Evolutionary conservation across 2,888 invertebrate species (phyloP), one percentile per base, ranked within the genome.

Genomic region (Microctonus aethiopoides): DNA sequence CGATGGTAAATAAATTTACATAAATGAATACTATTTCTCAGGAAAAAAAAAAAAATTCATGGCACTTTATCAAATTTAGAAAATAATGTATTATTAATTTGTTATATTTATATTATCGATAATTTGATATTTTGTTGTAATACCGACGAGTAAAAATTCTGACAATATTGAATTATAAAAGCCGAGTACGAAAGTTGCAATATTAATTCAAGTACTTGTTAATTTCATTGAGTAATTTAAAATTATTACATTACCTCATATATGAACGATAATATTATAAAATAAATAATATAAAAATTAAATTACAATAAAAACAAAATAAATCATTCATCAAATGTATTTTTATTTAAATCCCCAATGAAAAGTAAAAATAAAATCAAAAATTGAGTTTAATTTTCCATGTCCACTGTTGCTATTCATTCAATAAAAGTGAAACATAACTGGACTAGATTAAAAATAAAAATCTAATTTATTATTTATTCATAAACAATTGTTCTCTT

Each of bases 401-500:
- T 26, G 13, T 54, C 52, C 9, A 2, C 22, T 22, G 1, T 3
- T 11, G 16, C 52, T 16, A 52, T 20, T 16, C 22, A 22, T 52
- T 10, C 2, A 54, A 24, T 24, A 10, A 11, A 22, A 54, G 4
- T 22, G 24, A 22, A 61, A 20, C 1, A 1, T 13, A 41, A 36
- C 41, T 41, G n/a, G 24, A 36, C 13, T 11, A 29, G 29, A 29
- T 26, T 13, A 56, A 26, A 24, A 56, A 29, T 16, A 46, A 46
- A 46, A 46, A 46, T 34, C 57, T 34, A 29, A 52, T 57, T 34
- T 10, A 16, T 10, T 9, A 16, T 20, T 57, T 57, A 34, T 36
- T 61, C 22, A 7, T 9, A 24, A 46, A 51, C 62, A 63, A 63
- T 63, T 63, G 20, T 52, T 52, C 46, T 51, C 62, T 29, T 16